Evolutionary conservation across 2,797 vertebrate species (phyloP).

Genomic region (Bovichtus variegatus): DNA sequence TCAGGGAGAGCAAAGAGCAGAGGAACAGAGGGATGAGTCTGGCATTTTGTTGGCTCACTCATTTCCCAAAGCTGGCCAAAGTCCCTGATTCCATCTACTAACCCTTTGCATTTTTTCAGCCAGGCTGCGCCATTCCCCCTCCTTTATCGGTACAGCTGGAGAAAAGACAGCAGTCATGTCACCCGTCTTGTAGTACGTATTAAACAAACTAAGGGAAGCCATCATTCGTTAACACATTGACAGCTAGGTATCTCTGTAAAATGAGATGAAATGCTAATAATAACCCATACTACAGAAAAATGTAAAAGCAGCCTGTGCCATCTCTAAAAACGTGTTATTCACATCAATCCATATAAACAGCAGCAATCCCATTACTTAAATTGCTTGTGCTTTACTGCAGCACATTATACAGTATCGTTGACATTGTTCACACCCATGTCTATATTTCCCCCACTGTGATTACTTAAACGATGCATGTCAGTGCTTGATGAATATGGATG

Average conservation of each 20-base stretch:
- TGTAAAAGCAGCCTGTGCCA: not conserved
- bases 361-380: slow-evolving; percentile 58
- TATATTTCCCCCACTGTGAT: slow-evolving; percentile 56
- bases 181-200: slow-evolving; percentile 8
- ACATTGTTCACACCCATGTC: slow-evolving; percentile 53
- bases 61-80: slow-evolving; percentile 64
- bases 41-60: slow-evolving; percentile 64
- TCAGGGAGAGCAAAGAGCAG: slow-evolving; percentile 62
- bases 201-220: slow-evolving; percentile 37
- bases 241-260: not conserved
- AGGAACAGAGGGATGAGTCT: slow-evolving; percentile 57
- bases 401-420: slow-evolving; percentile 53
- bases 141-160: slow-evolving; percentile 34
- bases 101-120: slow-evolving; percentile 42
- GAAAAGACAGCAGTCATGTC: slow-evolving; percentile 19
- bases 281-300: slow-evolving; percentile 10
- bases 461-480: slow-evolving; percentile 71
- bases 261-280: not conserved
- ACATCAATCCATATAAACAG: slow-evolving; percentile 20
- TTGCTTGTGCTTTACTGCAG: slow-evolving; percentile 49
- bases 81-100: slow-evolving; percentile 54
- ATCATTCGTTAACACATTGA: not conserved
- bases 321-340: not conserved
- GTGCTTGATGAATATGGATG: slow-evolving; percentile 70
- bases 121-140: slow-evolving; percentile 2